Evolutionary conservation across 2,797 vertebrate species (phyloP), one percentile per base, ranked within the genome.

Genomic region (Macroramphosus scolopax): DNA sequence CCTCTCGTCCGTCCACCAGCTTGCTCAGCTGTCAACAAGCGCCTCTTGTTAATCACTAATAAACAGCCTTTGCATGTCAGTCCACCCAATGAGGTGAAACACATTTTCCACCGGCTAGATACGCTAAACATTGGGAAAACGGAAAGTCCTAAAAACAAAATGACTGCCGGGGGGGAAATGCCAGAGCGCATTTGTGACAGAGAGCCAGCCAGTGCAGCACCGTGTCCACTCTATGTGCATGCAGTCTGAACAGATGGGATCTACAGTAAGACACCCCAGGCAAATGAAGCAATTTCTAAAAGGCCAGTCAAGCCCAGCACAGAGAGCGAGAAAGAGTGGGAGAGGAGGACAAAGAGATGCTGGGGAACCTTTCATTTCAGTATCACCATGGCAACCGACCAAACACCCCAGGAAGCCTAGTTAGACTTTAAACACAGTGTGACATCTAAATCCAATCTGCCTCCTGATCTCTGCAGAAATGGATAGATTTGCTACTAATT

Each of bases 191-290:
- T 78, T 69, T 78, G 58, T 62, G 63, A 63, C 38, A 51, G 31
- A 30, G 63, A 71, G 50, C 45, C 44, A 57, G 59, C 48, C 49
- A 54, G 57, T 49, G 43, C 58, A 47, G 55, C 68, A 60, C 54
- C 6, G 30, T 61, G 73, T 83, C 72, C 67, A 63, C 74, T 71
- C 68, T 58, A 49, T 72, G 64, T 64, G 51, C 68, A 57, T 68
- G 72, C 63, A 56, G 68, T 75, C 48, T 45, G 65, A 81, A 63
- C 81, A 87, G 81, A 85, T 86, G 83, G 76, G 63, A 63, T 67
- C 60, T 72, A 67, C 75, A 78, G 66, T 68, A 72, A 66, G 72
- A 64, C 67, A 72, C 82, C 72, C 61, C 69, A 54, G 81, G 82
- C 81, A 72, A 72, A 71, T 63, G 40, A 58, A 63, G 55, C 70